Base-by-base conservation (phyloP, 2,113 vertebrate species). In the Microcebus griseorufus region DNA sequence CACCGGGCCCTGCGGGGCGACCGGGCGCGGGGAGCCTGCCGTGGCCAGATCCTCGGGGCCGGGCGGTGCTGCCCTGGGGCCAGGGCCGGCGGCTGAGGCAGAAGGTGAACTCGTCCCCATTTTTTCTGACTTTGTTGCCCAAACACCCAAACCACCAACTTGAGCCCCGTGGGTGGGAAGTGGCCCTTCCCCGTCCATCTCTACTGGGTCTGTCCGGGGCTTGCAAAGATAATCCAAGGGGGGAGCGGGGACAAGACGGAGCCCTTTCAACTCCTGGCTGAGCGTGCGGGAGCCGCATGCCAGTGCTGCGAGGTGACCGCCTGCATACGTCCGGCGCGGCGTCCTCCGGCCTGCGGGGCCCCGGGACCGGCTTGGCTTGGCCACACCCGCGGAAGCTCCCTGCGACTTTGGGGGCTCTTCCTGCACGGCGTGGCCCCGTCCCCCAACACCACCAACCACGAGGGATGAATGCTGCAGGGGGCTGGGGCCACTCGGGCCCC, bases 221-320 rank as follows among this genome's bases (percentile, higher is more conserved):
- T 92, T 75, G 14, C 70, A 34, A 10, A 51, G 6, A 12, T 29
- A n/a, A 18, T 17, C 42, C 18, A 8, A 34, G 20, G 27, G 9
- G 2, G 73, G 22, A 11, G 5, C 13, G n/a, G 27, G 6, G 27
- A 20, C 5, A 16, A 29, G 39, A 20, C 10, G 27, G 48, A 80
- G 23, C 13, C 39, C 48, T 34, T 51, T 34, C 8, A 7, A 4
- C 0, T 14, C 48, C 27, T 53, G 83, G 29, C 29, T 83, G 62
- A 8, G 22, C 6, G 25, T 29, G 9, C 3, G 4, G 34, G 39
- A 20, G 22, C 11, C 6, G 7, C 10, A 10, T 1, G 37, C 48
- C 11, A 9, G 25, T 6, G 8, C 51, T 10, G 34, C 25, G 9
- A 58, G 34, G 1, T 8, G 0, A 34, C 65, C 6, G 3, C 8